These are phyloP conservation scores for Cerastis rubricosa DNA, from an alignment of 2,888 invertebrate genomes.

Conservation along the genomic window DNA sequence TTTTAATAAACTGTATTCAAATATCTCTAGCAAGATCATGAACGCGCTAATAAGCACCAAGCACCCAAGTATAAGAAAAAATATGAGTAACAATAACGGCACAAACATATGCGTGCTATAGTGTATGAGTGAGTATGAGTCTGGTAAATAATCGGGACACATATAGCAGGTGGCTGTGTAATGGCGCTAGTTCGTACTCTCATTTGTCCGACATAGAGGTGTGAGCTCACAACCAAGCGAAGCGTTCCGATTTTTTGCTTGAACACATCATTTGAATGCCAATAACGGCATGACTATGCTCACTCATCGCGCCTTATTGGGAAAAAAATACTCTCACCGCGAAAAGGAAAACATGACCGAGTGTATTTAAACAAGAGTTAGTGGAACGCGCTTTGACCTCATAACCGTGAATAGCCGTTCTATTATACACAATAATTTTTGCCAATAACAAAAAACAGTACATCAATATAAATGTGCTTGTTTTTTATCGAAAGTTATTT, in stretches of 20 bases:
- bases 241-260: slow-evolving; percentile 83
- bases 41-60: slow-evolving; percentile 70
- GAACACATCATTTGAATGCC: slow-evolving; percentile 83
- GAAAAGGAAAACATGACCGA: slow-evolving; percentile 83
- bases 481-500: slow-evolving; percentile 62
- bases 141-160: slow-evolving; percentile 77
- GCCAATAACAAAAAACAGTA: slow-evolving; percentile 70
- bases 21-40: slow-evolving; percentile 67
- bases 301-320: slow-evolving; percentile 80
- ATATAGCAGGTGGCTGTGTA: slow-evolving; percentile 78
- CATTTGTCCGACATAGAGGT: slow-evolving; percentile 79
- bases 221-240: slow-evolving; percentile 77
- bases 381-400: slow-evolving; percentile 81
- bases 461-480: slow-evolving; percentile 61
- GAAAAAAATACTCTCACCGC: slow-evolving; percentile 83
- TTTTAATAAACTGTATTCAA: slow-evolving; percentile 66
- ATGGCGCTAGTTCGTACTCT: slow-evolving; percentile 78
- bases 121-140: slow-evolving; percentile 50
- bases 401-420: slow-evolving; percentile 71
- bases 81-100: slow-evolving; percentile 77
- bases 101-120: slow-evolving; percentile 73
- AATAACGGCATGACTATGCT: slow-evolving; percentile 82
- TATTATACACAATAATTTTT: slow-evolving; percentile 70
- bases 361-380: slow-evolving; percentile 75
- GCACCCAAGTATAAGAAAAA: slow-evolving; percentile 70